Conservation (phyloP, 2,113 vertebrate species). For the Triplophysa tibetana region DNA sequence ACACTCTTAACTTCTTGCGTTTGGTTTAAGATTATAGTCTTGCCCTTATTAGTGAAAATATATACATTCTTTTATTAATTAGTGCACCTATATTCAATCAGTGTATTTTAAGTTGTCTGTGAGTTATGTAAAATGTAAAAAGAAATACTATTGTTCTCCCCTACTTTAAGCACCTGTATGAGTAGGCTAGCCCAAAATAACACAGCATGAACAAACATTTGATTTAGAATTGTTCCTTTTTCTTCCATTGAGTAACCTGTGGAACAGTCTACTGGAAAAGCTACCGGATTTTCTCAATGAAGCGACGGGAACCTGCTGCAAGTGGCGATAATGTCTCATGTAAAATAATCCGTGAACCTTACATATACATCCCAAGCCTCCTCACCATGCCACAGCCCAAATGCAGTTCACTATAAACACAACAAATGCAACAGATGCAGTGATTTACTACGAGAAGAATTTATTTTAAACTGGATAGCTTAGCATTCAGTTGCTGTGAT, state of each 20-base stretch:
- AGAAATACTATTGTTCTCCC: no score
- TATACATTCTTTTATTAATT: no score
- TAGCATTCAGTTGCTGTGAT: not conserved
- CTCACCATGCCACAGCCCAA: not conserved
- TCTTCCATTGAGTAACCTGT: not conserved
- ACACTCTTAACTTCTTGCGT: no score
- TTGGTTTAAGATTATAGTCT: no score
- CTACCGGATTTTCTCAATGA: constrained; percentile 14
- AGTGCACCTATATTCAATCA: no score
- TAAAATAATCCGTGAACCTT: not conserved
- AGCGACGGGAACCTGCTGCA: not conserved
- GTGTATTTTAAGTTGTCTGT: no score
- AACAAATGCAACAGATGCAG: not conserved
- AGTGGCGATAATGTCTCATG: not conserved
- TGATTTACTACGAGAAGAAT: not conserved
- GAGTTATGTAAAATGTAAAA: no score
- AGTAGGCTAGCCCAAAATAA: constrained; percentile 8
- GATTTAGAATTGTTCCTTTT: not conserved
- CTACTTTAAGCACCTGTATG: constrained; percentile 12
- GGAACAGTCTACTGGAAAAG: not conserved
- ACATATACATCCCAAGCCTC: not conserved
- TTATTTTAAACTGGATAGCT: not conserved
- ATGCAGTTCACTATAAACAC: not conserved
- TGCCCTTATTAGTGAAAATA: no score
- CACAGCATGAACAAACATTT: not conserved